These are phyloP conservation scores for Burhinus oedicnemus DNA, from an alignment of 2,113 vertebrate species.

Conservation along the genomic window DNA sequence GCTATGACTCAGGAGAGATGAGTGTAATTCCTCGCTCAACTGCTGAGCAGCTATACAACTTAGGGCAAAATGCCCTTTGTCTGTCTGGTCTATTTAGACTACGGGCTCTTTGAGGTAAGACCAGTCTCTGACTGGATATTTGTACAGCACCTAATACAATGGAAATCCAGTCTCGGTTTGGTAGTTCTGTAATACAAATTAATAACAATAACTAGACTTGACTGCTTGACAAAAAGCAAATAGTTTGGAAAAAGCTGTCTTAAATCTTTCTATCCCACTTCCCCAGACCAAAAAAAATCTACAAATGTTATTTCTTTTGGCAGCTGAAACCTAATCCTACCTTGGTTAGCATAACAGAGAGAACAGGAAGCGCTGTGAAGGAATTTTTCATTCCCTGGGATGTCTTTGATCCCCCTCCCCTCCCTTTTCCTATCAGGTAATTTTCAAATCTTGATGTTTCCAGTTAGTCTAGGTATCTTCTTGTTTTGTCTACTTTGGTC, in stretches of 20 bases:
- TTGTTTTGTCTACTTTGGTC: constrained; percentile 81
- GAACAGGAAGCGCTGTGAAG: constrained; percentile 68
- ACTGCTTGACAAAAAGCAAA: constrained; percentile 65
- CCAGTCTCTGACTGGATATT: not conserved
- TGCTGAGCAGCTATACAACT: not conserved
- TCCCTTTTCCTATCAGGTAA: constrained; percentile 80
- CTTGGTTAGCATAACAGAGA: constrained; percentile 78
- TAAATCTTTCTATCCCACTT: constrained; percentile 64
- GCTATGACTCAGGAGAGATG: not conserved
- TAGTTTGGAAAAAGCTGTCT: constrained; percentile 54
- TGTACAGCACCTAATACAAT: not conserved
- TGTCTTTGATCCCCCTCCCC: constrained; percentile 64
- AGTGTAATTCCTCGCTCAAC: not conserved
- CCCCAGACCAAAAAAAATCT: constrained; percentile 63
- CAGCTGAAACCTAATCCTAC: constrained; percentile 82
- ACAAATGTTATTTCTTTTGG: constrained; percentile 79
- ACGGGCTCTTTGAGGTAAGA: not conserved
- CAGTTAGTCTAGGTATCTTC: constrained; percentile 76
- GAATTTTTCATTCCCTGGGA: constrained; percentile 81
- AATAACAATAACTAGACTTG: constrained; percentile 66
- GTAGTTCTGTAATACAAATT: constrained; percentile 46
- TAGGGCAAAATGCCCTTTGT: not conserved
- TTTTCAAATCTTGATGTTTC: constrained; percentile 78
- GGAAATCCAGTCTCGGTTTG: not conserved
- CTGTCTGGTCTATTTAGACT: not conserved